Base-by-base conservation (phyloP, 2,888 invertebrate species). In the Dysmachus trigonus region DNA sequence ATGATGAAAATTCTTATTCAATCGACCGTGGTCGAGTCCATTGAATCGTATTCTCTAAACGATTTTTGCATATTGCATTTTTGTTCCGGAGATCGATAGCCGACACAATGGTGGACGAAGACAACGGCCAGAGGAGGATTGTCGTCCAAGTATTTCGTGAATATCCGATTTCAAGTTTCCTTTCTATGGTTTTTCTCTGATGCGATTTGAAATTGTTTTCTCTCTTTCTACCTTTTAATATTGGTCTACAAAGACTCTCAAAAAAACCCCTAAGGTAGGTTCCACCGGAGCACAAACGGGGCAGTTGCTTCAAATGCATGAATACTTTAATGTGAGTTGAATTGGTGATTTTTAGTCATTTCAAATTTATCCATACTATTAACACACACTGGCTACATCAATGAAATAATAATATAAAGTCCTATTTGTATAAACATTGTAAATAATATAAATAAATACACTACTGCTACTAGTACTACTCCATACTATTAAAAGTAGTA, bases 91-190 rank as follows among this genome's bases (percentile, higher is more conserved):
- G 81, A 87, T 85, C 85, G 87, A 85, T 87, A 76, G 87, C 85
- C 82, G 74, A 41, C 82, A 87, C 82, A 81, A 86, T 73, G 84
- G 82, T 81, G 73, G 81, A 87, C 74, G 81, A 74, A 79, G 84
- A 85, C 85, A 81, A 81, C 85, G 74, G 77, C 84, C 84, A 79
- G 84, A 79, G 84, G 62, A 82, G 33, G 84, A 86, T 86, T 86
- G 86, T 86, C 86, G 84, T 86, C 79, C 72, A 33, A 83, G 86
- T 85, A 77, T 85, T 85, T 87, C 62, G 47, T 74, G 82, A 85
- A 85, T 85, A 73, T 82, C 62, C 30, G 82, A 86, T 86, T 77
- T 86, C 83, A 77, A 82, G 53, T 82, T 82, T 82, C 81, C 81
- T 22, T 82, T 82, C 77, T 77, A 47, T 77, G 77, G 47, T 77